Base-by-base conservation (phyloP, 2,888 invertebrate species). In the Ditylenchus weischeri region DNA sequence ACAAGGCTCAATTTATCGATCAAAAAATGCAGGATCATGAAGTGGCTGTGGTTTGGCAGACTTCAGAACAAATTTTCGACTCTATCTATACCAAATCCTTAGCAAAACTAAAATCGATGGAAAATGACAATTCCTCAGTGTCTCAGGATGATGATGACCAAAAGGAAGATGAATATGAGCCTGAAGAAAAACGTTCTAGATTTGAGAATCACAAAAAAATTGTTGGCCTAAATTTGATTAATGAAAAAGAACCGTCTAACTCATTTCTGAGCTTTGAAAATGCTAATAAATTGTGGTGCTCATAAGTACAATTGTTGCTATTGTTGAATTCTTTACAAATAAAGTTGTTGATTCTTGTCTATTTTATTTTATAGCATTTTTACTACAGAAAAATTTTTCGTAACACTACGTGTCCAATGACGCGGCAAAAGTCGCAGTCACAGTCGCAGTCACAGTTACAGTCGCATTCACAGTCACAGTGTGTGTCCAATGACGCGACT, bases 1-100 rank as follows among this genome's bases (percentile, higher is more conserved):
- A 75, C 23, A 69, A 76, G 51, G 78, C 77, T 3, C 64, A 71
- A 54, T 78, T 78, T 65, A 66, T 76, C 47, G 76, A 78, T 48
- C 43, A 43, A 29, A 50, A 64, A 35, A 54, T 64, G 19, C 64
- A 64, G 64, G 43, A 64, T 43, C 43, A 43, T 43, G 64, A 64
- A 35, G 23, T 49, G 18, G 43, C 57, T 19, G 29, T 64, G 18
- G 64, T 35, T 10, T 64, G 64, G 64, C n/a, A 57, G 11, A 23
- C 64, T 21, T 8, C 36, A n/a, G 50, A 23, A 11, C 51, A 64
- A 10, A 29, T 64, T n/a, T 64, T 64, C 51, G 36, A 64, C 19
- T n/a, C 64, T 8, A 11, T 64, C 11, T 15, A 57, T 1, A 23
- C 2, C 23, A 54, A 54, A 54, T 54, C 54, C 5, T 2, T 18